Evolutionary conservation across 2,888 invertebrate genomes (phyloP).

Genomic region (Nephrotoma guestfalica): DNA sequence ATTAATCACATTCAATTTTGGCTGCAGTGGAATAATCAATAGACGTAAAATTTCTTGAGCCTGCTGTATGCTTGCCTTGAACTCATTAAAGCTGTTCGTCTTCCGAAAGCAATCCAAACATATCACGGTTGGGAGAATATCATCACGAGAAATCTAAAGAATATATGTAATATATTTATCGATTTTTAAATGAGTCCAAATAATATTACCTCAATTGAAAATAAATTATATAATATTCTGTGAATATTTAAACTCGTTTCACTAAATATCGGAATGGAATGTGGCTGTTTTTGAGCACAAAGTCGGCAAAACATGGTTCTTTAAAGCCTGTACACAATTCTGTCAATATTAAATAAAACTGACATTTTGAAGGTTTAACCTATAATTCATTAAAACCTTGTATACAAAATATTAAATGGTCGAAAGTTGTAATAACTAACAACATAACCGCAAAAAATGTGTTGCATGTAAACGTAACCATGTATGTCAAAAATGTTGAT

Average conservation of each 20-base stretch:
- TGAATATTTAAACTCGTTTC: background rate
- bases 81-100: background rate
- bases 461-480: background rate
- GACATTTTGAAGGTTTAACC: background rate
- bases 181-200: background rate
- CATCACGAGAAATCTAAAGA: background rate
- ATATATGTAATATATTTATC: background rate
- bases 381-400: background rate
- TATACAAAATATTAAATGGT: background rate
- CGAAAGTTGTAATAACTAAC: background rate
- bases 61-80: background rate
- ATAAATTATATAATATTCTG: background rate
- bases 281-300: background rate
- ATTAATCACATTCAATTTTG: too few relatives aligned
- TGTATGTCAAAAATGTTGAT: background rate
- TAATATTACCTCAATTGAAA: background rate
- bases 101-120: background rate
- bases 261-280: background rate
- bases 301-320: background rate
- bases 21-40: background rate
- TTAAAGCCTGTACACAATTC: too few relatives aligned
- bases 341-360: background rate
- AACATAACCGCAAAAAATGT: background rate
- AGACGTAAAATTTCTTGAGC: background rate
- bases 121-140: background rate